Evolutionary conservation across 1,140 invertebrate genomes (phyloP).

Genomic region (Liolophura sinensis): DNA sequence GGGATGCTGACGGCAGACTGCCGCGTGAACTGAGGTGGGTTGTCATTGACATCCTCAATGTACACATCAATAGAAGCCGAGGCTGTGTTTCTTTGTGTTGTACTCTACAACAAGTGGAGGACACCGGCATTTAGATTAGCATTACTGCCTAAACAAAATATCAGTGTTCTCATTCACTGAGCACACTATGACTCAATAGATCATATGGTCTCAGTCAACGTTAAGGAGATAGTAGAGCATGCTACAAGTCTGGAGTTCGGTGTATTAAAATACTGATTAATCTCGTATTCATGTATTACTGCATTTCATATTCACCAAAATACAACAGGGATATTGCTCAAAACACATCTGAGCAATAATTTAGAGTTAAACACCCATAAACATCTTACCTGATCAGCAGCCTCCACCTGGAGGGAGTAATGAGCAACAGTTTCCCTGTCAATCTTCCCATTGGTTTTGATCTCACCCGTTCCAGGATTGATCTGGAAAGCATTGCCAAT

Average conservation of each 20-base stretch:
- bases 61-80: slow-evolving; percentile 82
- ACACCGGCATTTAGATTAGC: too few relatives aligned
- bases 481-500: slow-evolving; percentile 69
- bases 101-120: slow-evolving; percentile 31
- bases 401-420: slow-evolving; percentile 84
- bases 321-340: too few relatives aligned
- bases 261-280: too few relatives aligned
- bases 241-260: neutral
- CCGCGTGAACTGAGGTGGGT: slow-evolving; percentile 88
- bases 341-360: too few relatives aligned
- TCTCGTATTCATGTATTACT: neutral
- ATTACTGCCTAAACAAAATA: neutral
- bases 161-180: neutral
- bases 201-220: neutral
- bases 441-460: slow-evolving; percentile 77
- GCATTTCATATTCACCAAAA: neutral
- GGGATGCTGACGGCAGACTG: slow-evolving; percentile 93
- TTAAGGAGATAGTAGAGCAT: neutral
- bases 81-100: slow-evolving; percentile 64
- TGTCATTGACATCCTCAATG: slow-evolving; percentile 92
- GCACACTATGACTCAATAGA: neutral
- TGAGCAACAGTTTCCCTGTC: slow-evolving; percentile 85
- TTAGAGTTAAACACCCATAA: too few relatives aligned
- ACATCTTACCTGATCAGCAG: slow-evolving; percentile 80
- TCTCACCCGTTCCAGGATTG: slow-evolving; percentile 78